Percentiles rank a stretch among this genome's conserved stretches.
phyloP scores from a whole-genome alignment of 2,113 vertebrate species.

The Sprattus sprattus region DNA sequence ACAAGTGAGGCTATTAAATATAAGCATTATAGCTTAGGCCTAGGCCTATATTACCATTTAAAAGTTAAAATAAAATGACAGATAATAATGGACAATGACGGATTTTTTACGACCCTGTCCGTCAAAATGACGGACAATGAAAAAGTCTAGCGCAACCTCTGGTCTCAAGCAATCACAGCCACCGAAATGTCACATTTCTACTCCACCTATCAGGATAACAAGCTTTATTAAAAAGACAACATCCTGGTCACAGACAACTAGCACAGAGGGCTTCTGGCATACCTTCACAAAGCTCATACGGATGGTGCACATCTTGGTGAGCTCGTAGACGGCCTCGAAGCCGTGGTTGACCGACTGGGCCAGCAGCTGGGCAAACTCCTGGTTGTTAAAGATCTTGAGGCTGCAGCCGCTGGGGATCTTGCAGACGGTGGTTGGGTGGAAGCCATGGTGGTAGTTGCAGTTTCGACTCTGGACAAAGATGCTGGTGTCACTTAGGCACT shows the following conservation, averaged over 20 bases:
- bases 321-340: conserved; percentile 95
- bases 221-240: background rate
- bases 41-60: no score
- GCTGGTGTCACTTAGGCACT: conserved; percentile 96
- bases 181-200: background rate
- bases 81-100: no score
- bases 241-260: background rate
- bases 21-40: no score
- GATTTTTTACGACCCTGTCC: no score
- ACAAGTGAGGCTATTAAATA: no score
- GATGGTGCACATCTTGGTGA: conserved; percentile 98
- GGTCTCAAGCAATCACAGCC: background rate
- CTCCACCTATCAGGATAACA: background rate
- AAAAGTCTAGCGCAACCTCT: no score
- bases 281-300: conserved; percentile 99
- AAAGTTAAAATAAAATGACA: no score
- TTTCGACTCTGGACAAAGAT: conserved; percentile 98
- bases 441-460: conserved; percentile 96
- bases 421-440: conserved; percentile 95
- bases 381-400: conserved; percentile 98
- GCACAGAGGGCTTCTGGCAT: conserved; percentile 34
- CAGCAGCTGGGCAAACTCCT: conserved; percentile 94
- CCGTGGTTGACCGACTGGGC: conserved; percentile 96
- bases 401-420: conserved; percentile 98
- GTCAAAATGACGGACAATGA: no score